Evolutionary conservation across 2,113 vertebrate genomes (phyloP).

Genomic region (Platysteira castanea): DNA sequence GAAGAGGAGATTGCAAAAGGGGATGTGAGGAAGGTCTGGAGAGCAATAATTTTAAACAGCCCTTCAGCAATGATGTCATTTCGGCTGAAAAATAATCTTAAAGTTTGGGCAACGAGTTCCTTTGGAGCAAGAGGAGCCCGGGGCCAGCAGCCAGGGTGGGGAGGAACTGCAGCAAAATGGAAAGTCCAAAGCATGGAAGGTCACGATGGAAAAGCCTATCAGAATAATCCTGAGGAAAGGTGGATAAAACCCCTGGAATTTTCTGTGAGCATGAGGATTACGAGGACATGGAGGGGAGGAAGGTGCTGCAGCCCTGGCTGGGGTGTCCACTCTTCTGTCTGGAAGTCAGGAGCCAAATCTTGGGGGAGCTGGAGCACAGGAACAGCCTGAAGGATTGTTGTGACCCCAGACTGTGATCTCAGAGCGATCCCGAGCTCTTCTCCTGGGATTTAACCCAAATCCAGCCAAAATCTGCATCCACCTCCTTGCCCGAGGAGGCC

Average conservation of each 20-base stretch:
- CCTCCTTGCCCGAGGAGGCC: not conserved
- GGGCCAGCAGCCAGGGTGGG: not conserved
- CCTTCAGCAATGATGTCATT: not conserved
- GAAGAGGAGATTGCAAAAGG: not conserved
- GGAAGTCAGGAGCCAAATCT: not conserved
- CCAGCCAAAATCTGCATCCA: not conserved
- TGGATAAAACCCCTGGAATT: not conserved
- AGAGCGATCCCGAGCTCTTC: not conserved
- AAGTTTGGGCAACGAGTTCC: not conserved
- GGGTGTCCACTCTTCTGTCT: not conserved
- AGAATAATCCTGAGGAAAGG: not conserved
- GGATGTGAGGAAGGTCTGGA: not conserved
- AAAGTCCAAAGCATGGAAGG: not conserved
- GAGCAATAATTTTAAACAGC: not conserved
- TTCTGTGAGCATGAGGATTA: rapidly evolving
- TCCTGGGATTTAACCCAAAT: not conserved
- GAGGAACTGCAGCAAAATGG: not conserved
- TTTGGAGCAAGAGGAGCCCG: not conserved
- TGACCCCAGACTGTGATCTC: not conserved
- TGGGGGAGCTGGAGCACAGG: not conserved
- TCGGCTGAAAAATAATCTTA: not conserved
- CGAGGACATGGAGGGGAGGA: not conserved
- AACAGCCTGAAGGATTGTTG: not conserved
- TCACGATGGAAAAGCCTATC: not conserved
- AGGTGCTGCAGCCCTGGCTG: rapidly evolving